Evolutionary conservation across 2,113 vertebrate genomes (phyloP).

Genomic region (Eidolon helvum): DNA sequence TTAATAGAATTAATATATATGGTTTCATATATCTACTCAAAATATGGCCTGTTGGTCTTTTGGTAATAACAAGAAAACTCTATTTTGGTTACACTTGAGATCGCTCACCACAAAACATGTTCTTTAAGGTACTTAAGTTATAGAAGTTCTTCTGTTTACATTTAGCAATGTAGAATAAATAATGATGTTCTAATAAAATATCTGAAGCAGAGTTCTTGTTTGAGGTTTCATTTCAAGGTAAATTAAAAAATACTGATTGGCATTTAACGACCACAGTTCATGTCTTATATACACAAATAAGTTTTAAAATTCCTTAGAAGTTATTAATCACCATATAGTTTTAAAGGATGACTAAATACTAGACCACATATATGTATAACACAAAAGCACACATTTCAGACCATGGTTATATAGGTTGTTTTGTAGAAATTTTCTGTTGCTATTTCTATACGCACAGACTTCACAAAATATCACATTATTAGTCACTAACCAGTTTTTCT

Average conservation of each 20-base stretch:
- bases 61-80: not conserved
- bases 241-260: constrained; percentile 7
- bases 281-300: not conserved
- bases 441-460: constrained; percentile 57
- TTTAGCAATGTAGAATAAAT: not conserved
- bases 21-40: not conserved
- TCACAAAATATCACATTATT: constrained; percentile 57
- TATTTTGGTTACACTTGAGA: not conserved
- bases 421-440: constrained; percentile 54
- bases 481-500: constrained; percentile 62
- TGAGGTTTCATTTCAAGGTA: constrained; percentile 23
- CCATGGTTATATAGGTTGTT: constrained; percentile 31
- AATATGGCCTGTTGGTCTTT: not conserved
- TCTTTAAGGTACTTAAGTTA: not conserved
- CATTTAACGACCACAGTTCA: constrained; percentile 53
- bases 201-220: not conserved
- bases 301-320: constrained; percentile 61
- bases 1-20: not conserved
- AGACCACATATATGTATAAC: constrained; percentile 20
- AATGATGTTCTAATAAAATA: not conserved
- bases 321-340: constrained; percentile 29
- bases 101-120: not conserved
- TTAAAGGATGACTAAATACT: constrained; percentile 60
- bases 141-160: constrained; percentile 17
- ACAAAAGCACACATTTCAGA: constrained; percentile 14